Base-by-base conservation (phyloP, 2,797 vertebrate species). In the Dermochelys coriacea region DNA sequence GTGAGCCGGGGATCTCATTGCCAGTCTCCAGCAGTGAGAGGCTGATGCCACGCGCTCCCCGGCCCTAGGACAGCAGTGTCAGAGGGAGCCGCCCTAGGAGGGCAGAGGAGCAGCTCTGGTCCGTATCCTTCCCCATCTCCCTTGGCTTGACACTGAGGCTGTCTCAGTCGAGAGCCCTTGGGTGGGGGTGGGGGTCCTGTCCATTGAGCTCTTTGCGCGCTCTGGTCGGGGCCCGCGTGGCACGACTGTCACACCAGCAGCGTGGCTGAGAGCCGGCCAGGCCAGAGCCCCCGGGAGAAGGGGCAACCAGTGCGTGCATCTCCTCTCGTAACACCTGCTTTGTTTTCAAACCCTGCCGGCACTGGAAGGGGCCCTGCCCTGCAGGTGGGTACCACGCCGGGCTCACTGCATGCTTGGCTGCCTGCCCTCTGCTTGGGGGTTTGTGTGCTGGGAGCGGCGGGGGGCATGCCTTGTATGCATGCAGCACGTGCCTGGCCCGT, bases 281-380 rank as follows among this genome's bases (percentile, higher is more conserved):
- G 11, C 49, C 80, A 29, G 59, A 75, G 49, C 21, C 19, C 37
- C 6, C 18, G 15, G 23, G 29, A 55, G 31, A 37, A 15, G 14
- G 9, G 16, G 84, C 75, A 52, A 57, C 12, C 31, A 45, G 34
- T 45, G n/a, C 15, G 34, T 68, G 9, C 37, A 41, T 82, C 47
- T 37, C 41, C 61, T 80, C 61, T 68, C 89, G 91, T 97, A 97
- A 97, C 87, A 37, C 95, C 90, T 89, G 93, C 91, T 54, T 94
- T 97, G 80, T 96, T 97, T 95, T 96, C 90, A 93, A 93, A 93
- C 92, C 92, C 89, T 96, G 96, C 93, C 81, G 49, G n/a, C 94
- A 57, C 86, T 94, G 94, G 96, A 95, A 85, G 94, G 41, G 85
- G 75, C 95, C 61, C 77, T 91, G 21, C 45, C 80, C 85, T 0